Evolutionary conservation across 2,113 vertebrate species (phyloP), one percentile per base, ranked within the genome.

Genomic region (Ameiurus melas): DNA sequence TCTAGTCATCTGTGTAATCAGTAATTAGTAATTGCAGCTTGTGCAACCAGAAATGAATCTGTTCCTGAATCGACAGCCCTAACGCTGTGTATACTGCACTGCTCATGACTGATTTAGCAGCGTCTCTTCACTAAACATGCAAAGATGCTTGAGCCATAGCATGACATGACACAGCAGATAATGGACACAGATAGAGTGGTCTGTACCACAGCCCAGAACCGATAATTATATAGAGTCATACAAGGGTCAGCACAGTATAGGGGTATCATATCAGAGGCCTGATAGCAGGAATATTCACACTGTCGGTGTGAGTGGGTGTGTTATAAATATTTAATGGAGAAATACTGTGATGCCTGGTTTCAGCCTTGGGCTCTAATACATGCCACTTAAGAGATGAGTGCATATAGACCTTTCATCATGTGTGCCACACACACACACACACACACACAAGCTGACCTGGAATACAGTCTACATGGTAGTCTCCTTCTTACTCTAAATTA

Each of bases 281-380:
- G 88, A 90, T 91, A 87, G 88, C 27, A 80, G 81, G 62, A 91
- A 89, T 89, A 91, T 89, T 85, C 86, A 85, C 79, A 88, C 85
- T 87, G 51, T 89, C 70, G 66, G 75, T 83, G 78, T 85, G 90
- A 85, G 88, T 83, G 88, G 85, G 83, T 85, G 87, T 86, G 78
- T 86, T 88, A 89, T 91, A 91, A 91, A 91, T 91, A 91, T 91
- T 91, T 91, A 89, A 91, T 91, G 79, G 86, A 89, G 79, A 62
- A 89, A 83, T 91, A 88, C 83, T 86, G 87, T 88, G 90, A 88
- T 91, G 90, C 86, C 90, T 86, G 89, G 83, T 86, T 87, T 82
- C 90, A 89, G 90, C 90, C 90, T 87, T 84, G 70, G 90, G 90
- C 90, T 91, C 88, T 89, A 89, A 89, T 91, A 91, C 90, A 91